Conservation (phyloP, 1,140 invertebrate species). For the Drosophila miranda region DNA sequence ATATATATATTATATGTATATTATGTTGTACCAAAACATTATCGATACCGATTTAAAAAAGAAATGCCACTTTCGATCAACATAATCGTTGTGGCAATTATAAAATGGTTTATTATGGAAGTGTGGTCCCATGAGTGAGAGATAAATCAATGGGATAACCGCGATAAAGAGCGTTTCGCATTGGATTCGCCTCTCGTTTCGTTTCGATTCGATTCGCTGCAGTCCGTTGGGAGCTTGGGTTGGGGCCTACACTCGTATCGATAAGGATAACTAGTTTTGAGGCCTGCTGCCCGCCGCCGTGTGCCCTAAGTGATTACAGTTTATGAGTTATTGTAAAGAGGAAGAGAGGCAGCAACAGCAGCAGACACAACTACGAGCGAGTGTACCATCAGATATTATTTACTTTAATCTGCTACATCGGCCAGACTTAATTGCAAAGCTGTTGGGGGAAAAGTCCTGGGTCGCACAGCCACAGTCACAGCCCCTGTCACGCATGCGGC, state of each 20-base stretch:
- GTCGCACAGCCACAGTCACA: not conserved
- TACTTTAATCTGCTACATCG: slow-evolving; percentile 76
- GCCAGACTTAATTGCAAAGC: slow-evolving; percentile 68
- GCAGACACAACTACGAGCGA: not conserved
- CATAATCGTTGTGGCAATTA: slow-evolving; percentile 44
- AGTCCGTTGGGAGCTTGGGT: slow-evolving; percentile 18
- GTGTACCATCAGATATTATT: slow-evolving; percentile 67
- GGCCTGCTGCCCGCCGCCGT: slow-evolving; percentile 13
- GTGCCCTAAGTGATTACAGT: slow-evolving; percentile 70
- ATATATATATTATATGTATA: no score
- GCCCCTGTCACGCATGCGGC: slow-evolving; percentile 69
- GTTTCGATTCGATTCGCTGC: slow-evolving; percentile 12
- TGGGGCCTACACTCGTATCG: slow-evolving; percentile 28
- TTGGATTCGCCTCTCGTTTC: slow-evolving; percentile 26
- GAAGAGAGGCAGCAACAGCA: slow-evolving; percentile 7
- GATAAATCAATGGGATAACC: slow-evolving; percentile 76
- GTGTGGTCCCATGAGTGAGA: slow-evolving; percentile 56
- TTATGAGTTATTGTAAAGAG: slow-evolving; percentile 70
- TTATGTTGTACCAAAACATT: no score
- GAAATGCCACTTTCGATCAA: slow-evolving; percentile 12
- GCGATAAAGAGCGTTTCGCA: slow-evolving; percentile 61
- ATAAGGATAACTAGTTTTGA: slow-evolving; percentile 68
- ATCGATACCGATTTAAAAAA: not conserved
- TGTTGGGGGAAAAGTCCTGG: slow-evolving; percentile 49
- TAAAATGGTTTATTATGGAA: slow-evolving; percentile 73